Base-by-base conservation (phyloP, 2,797 vertebrate species). In the Poecile montanus region DNA sequence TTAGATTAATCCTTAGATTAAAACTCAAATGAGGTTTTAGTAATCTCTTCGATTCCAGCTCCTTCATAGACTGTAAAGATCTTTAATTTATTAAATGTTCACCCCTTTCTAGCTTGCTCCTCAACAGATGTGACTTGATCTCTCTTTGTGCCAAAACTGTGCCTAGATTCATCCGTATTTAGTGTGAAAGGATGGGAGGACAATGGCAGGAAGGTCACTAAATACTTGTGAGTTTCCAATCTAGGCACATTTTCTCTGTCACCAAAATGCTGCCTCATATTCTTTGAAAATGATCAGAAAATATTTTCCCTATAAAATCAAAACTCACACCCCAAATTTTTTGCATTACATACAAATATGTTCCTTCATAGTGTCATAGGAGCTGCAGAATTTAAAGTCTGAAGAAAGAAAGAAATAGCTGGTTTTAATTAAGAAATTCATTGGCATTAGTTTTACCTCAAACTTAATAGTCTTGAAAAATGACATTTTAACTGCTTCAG, bases 1-100 rank as follows among this genome's bases (percentile, higher is more conserved):
- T 90, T 94, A 81, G 65, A 80, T 85, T 72, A 71, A 89, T 75
- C 56, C 23, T 84, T 76, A 78, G 47, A 76, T 82, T 60, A 89
- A 88, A 76, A 27, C 40, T 90, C 67, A 91, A 72, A 73, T 79
- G 32, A 79, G 26, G 19, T 70, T 94, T 93, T 71, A 81, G 14
- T 30, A 75, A 14, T 68, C 73, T 88, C 27, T 92, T 68, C 72
- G 57, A 85, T 83, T 84, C 15, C 34, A 57, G 11, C 23, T 71
- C 79, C n/a, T 93, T 94, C 32, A 56, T 30, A 40, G 15, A 58
- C 44, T 61, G 23, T 65, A 88, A 91, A 70, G n/a, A 60, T 40
- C 26, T 77, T 77, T 42, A 50, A 72, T 88, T 81, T 66, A 70
- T 76, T 9, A 84, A 44, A 81, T 32, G 65, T 76, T 36, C 5